Evolutionary conservation across 64 coral and sea anemone genomes (phyloP), one percentile per base, ranked within the genome.

Genomic region (Montipora capricornis): DNA sequence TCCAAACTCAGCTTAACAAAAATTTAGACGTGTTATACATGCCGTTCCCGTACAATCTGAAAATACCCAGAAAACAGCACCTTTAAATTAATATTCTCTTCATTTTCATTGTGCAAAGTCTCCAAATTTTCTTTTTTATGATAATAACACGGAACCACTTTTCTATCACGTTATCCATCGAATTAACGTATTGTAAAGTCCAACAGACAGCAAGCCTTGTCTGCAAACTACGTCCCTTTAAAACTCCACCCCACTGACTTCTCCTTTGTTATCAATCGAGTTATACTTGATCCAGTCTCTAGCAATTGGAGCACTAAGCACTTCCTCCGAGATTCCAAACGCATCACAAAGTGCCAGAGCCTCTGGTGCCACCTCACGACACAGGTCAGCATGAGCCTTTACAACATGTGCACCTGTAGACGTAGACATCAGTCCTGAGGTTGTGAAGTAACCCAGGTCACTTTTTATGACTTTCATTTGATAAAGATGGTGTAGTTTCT

Each of bases 251-350:
- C 61, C 61, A 64, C 14, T 14, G 61, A 96, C 87, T 55, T 96
- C 95, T 17, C 95, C 95, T 80, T 93, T 96, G 68, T 96, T 96
- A 24, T 96, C 95, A 47, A 96, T 79, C 7, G 91, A 84, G 20
- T 96, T 94, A 47, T 90, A 96, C 87, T 93, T 93, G 80, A 96
- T 71, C 95, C 95, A 96, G 80, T 96, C 95, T 55, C 95, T 93
- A 4, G 95, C 95, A 80, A 96, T 96, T 61, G 95, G 95, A 17
- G 95, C 95, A 87, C 90, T 96, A 3, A 96, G 74, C 87, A 96
- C 51, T 68, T 90, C 75, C 22, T 96, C 91, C 16, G 78, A 90
- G 24, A 96, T 64, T 9, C 95, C 95, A 90, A 96, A 96, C 5
- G 95, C 91, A 67, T 96, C 95, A 96, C 91, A 96, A 22, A 96